Conservation (phyloP, 2,113 vertebrate genomes). For the Tetrax tetrax region DNA sequence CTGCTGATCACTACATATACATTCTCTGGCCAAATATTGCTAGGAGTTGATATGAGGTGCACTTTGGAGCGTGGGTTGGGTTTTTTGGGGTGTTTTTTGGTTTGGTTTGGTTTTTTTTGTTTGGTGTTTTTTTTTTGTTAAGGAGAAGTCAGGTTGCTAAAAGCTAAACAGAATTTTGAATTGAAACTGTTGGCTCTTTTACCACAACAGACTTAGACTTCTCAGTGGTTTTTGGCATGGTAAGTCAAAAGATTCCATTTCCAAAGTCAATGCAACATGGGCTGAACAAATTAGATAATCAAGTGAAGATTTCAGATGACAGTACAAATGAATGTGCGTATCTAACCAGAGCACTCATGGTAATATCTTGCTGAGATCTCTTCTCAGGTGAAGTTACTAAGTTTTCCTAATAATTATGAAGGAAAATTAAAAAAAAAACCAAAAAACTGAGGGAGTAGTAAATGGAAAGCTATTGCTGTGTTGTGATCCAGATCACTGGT, state of each 20-base stretch:
- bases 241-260: neutral
- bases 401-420: neutral
- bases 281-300: neutral
- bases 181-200: neutral
- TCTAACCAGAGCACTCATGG: accelerated
- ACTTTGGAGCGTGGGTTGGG: neutral
- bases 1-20: neutral
- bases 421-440: neutral
- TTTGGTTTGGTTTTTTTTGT: neutral
- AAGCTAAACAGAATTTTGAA: neutral
- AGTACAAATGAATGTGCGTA: neutral
- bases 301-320: neutral
- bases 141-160: neutral
- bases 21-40: neutral
- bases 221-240: neutral
- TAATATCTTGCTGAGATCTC: neutral
- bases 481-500: neutral
- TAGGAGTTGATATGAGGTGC: neutral
- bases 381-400: neutral
- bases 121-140: neutral
- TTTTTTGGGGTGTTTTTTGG: neutral
- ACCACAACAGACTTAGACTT: neutral
- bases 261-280: neutral
- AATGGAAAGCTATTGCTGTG: neutral
- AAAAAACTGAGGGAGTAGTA: neutral